Evolutionary conservation across 2,113 vertebrate genomes (phyloP), one percentile per base, ranked within the genome.

Genomic region (Panurus biarmicus): DNA sequence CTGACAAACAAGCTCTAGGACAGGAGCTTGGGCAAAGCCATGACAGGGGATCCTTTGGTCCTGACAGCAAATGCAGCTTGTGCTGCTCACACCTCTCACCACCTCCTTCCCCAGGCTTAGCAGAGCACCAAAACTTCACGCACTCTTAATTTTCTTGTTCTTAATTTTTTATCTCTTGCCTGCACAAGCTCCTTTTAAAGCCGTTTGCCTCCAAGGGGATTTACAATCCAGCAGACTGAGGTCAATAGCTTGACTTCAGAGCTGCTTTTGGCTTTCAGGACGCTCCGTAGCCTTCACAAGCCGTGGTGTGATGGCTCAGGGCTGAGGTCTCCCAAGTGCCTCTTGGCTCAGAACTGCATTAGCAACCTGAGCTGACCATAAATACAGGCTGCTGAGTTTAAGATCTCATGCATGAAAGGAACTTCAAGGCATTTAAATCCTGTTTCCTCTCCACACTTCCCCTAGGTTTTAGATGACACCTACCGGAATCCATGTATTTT

Each of bases 261-360:
- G 72, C 64, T 44, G 21, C 82, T 92, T 6, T 0, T 48, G 65
- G 26, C 70, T 84, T 79, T 90, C 13, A 14, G 57, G 38, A 40
- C 1, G 1, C 21, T 74, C 14, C 1, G 2, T 79, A 74, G 40
- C 50, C 53, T 56, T 60, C 7, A 10, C 48, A 22, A 56, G 44
- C 23, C 0, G 4, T 3, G 1, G 18, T 11, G 31, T 4, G 6
- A 75, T 0, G 0, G 57, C 78, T 85, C 36, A 17, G 71, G 48
- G 65, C 65, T 74, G 38, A 4, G 51, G 35, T 60, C 26, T 58
- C 26, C 35, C 67, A 14, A 36, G 35, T 73, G 75, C 35, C 72
- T 84, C 67, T 93, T 66, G 35, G 18, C 87, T 84, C 65, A 77
- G 69, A 74, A 25, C 33, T 87, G 48, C 91, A 85, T 92, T 93